phyloP scores from a whole-genome alignment of 2,888 invertebrate species.

The Tipula unca region DNA sequence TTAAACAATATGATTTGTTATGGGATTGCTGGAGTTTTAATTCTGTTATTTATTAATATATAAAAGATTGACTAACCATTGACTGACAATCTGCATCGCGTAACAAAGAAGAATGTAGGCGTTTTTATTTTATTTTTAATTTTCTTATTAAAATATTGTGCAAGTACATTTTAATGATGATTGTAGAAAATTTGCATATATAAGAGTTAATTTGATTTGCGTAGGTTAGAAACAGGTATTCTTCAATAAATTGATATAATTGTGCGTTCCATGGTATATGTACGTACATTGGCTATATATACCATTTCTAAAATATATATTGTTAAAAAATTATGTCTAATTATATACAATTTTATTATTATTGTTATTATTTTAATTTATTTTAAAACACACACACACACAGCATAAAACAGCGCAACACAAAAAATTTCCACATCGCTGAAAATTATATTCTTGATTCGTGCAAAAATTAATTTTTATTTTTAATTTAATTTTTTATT shows the following conservation, averaged over 20 bases:
- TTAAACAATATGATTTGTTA: background rate
- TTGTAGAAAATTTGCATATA: background rate
- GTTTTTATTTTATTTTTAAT: background rate
- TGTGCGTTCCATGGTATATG: background rate
- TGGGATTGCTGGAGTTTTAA: background rate
- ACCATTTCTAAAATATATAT: background rate
- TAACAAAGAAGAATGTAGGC: background rate
- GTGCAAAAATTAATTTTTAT: constrained; percentile 19
- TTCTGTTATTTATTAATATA: background rate
- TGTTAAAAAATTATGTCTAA: background rate
- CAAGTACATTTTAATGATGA: background rate
- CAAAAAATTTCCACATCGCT: constrained; percentile 18
- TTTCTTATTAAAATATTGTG: background rate
- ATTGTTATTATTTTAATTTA: background rate
- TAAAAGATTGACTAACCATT: background rate
- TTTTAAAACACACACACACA: background rate
- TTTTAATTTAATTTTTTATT: background rate
- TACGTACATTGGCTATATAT: background rate
- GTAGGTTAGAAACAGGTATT: background rate
- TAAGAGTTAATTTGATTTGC: background rate
- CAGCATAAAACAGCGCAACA: background rate
- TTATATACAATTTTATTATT: constrained; percentile 14
- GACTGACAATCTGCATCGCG: background rate
- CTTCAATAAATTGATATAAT: no score
- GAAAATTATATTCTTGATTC: constrained; percentile 19